Conservation (phyloP, 2,888 invertebrate species). For the Hyppa rectilinea region DNA sequence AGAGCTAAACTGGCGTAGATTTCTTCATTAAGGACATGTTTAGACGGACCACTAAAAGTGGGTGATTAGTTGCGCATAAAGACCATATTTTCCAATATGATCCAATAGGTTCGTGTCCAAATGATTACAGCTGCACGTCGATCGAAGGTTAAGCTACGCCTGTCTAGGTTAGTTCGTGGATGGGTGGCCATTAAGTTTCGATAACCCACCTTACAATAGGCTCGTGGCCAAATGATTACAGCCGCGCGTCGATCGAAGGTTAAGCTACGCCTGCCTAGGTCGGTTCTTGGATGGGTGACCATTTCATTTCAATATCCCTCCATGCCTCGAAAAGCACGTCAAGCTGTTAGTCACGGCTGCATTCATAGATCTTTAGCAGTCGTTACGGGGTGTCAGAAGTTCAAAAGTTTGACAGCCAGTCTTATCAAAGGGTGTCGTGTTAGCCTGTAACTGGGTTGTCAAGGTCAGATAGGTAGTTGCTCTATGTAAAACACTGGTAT, state of each 20-base stretch:
- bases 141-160: background rate
- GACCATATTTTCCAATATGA: background rate
- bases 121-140: background rate
- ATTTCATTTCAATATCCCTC: background rate
- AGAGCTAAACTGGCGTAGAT: slow-evolving; percentile 31
- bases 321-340: background rate
- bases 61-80: background rate
- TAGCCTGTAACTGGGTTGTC: no score
- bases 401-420: no score
- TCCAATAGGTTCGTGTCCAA: background rate
- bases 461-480: no score
- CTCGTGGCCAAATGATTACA: background rate
- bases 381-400: no score
- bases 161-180: background rate
- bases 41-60: background rate
- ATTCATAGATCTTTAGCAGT: no score
- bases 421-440: no score
- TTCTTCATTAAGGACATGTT: slow-evolving; percentile 34
- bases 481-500: no score
- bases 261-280: background rate
- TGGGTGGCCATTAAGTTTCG: background rate
- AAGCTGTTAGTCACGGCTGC: no score
- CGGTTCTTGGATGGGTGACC: background rate
- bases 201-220: no score
- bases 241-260: background rate